Evolutionary conservation across 1,140 invertebrate species (phyloP), one percentile per base, ranked within the genome.

Genomic region (Oncopodura yosiiana): DNA sequence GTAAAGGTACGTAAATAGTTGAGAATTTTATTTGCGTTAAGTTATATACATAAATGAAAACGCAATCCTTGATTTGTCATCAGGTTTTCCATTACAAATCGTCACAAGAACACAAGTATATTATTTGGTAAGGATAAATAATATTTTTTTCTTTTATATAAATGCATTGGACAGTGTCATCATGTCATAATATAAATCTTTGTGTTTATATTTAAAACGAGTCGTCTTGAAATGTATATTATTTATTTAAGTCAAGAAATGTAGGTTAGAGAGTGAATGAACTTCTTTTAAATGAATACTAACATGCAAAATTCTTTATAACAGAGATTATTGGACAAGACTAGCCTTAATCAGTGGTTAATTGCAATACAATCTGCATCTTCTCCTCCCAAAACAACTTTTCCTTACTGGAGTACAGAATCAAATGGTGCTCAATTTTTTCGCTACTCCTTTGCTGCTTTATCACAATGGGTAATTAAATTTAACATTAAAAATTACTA

Each of bases 101-200:
- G 69, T 72, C 41, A 74, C 72, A 1, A 66, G 74, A 56, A 69
- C 70, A 19, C 70, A 71, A 51, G 69, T 69, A n/a, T 66, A 74
- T 37, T 69, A 67, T 43, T 62, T 77, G 66, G 75, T 76, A 69
- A 70, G 67, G 5, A 46, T n/a, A 37, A 49, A 11, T 16, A 49
- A 14, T 16, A 39, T 30, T n/a, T 43, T 36, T 27, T 53, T n/a
- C n/a, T n/a, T n/a, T n/a, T n/a, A n/a, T n/a, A n/a, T n/a, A n/a
- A n/a, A n/a, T n/a, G n/a, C n/a, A n/a, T n/a, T n/a, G n/a, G n/a
- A n/a, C n/a, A n/a, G n/a, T n/a, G n/a, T n/a, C n/a, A n/a, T n/a
- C n/a, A n/a, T n/a, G n/a, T n/a, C n/a, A n/a, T n/a, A n/a, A n/a
- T n/a, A n/a, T n/a, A n/a, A n/a, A n/a, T n/a, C n/a, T n/a, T n/a